These are phyloP conservation scores for Gari tellinella DNA, from an alignment of 2,888 invertebrate genomes.

Conservation along the genomic window DNA sequence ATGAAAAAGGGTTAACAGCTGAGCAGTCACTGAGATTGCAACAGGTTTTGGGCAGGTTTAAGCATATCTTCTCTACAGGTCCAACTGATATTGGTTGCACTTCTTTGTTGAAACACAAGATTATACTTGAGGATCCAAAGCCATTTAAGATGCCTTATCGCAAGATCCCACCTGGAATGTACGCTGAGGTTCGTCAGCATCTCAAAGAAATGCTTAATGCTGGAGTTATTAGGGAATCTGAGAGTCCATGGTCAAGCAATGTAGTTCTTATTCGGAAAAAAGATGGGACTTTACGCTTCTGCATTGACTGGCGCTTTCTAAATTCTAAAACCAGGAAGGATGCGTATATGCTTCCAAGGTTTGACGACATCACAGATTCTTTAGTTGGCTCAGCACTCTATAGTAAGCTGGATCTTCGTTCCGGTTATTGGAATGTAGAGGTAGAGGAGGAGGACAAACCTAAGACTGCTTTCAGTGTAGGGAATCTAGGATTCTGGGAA, in stretches of 20 bases:
- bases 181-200: conserved; percentile 24
- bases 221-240: conserved; percentile 24
- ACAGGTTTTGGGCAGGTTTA: conserved; percentile 11
- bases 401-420: conserved; percentile 17
- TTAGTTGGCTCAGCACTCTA: conserved; percentile 16
- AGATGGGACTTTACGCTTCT: conserved; percentile 22
- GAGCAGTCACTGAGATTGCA: conserved; percentile 5
- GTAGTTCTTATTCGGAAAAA: conserved; percentile 26
- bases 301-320: conserved; percentile 23
- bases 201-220: conserved; percentile 32
- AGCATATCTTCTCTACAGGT: conserved; percentile 18
- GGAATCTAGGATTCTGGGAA: too few species aligned
- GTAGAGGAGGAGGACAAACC: conserved; percentile 24
- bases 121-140: conserved; percentile 14
- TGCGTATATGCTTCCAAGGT: conserved; percentile 21
- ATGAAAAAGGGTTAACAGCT: background rate
- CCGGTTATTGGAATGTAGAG: conserved; percentile 25
- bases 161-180: conserved; percentile 16
- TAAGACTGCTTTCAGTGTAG: conserved; percentile 21
- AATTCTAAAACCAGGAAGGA: conserved; percentile 24
- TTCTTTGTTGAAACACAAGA: conserved; percentile 15
- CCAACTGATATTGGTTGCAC: conserved; percentile 22
- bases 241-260: conserved; percentile 27
- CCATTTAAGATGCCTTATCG: conserved; percentile 27
- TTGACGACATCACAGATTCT: conserved; percentile 19